Percentiles rank a stretch among this genome's conserved stretches.
Evolutionary conservation across 2,888 invertebrate species (phyloP).

Genomic region (Diarsia rubi): DNA sequence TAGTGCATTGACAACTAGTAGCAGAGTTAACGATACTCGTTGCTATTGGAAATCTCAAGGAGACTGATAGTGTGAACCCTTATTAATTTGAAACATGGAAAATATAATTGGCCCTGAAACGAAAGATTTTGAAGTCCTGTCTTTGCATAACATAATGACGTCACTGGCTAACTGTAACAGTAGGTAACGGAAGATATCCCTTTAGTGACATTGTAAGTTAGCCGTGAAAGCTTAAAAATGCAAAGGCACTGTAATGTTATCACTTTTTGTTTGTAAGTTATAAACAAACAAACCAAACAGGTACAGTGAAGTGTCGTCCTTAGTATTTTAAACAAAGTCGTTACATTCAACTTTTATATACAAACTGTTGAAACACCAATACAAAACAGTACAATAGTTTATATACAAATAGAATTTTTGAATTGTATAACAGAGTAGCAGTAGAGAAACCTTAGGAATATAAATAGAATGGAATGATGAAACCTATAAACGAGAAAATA

Average conservation of each 20-base stretch:
- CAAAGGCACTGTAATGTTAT: not conserved
- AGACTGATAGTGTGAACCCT: not conserved
- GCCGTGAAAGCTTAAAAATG: too few relatives aligned
- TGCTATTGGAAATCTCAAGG: slow-evolving; percentile 52
- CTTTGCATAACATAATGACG: too few relatives aligned
- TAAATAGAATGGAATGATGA: not conserved
- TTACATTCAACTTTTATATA: not conserved
- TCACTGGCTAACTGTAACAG: too few relatives aligned
- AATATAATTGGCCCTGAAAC: too few relatives aligned
- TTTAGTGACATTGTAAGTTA: too few relatives aligned
- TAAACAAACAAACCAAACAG: not conserved
- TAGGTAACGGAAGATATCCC: too few relatives aligned
- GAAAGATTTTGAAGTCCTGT: too few relatives aligned
- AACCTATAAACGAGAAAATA: not conserved
- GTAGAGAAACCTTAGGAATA: not conserved
- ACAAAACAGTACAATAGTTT: not conserved
- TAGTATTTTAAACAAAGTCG: not conserved
- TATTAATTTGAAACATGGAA: not conserved
- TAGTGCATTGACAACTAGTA: not conserved
- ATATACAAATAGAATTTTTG: not conserved
- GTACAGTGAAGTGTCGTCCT: not conserved
- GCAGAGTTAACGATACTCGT: slow-evolving; percentile 28
- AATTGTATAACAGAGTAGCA: not conserved
- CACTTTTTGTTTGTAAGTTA: not conserved
- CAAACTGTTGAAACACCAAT: not conserved